Evolutionary conservation across 2,888 invertebrate genomes (phyloP).

Genomic region (Achlya flavicornis): DNA sequence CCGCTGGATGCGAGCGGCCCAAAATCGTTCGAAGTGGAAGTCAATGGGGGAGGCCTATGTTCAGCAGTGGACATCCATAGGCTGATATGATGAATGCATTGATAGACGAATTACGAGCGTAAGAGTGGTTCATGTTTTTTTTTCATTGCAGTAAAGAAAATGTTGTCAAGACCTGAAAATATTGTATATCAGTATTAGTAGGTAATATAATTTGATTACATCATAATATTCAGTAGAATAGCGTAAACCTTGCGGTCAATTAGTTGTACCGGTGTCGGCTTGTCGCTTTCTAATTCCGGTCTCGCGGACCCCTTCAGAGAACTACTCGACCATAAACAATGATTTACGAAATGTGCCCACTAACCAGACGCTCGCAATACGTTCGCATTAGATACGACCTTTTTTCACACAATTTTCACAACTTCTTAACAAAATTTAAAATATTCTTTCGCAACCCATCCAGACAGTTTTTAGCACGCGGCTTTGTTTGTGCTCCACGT

Average conservation of each 20-base stretch:
- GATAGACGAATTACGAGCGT: neutral
- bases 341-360: slow-evolving; percentile 74
- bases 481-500: slow-evolving; percentile 21
- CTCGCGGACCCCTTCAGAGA: slow-evolving; percentile 70
- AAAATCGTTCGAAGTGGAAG: no score
- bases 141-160: neutral
- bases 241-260: slow-evolving; percentile 80
- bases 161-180: neutral
- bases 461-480: slow-evolving; percentile 16
- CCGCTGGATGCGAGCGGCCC: no score
- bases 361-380: slow-evolving; percentile 58
- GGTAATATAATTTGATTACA: slow-evolving; percentile 46
- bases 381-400: slow-evolving; percentile 61
- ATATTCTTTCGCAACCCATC: slow-evolving; percentile 38
- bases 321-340: slow-evolving; percentile 79
- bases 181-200: neutral
- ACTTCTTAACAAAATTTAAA: slow-evolving; percentile 32
- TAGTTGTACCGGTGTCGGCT: slow-evolving; percentile 69
- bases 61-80: no score
- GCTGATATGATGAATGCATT: no score
- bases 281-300: slow-evolving; percentile 81
- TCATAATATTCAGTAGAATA: slow-evolving; percentile 68
- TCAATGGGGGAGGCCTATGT: no score
- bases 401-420: slow-evolving; percentile 62
- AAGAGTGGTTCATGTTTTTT: neutral